A percentile compares a stretch with the other conserved stretches of the same genome.
phyloP scores from a whole-genome alignment of 2,797 vertebrate species.

The Podargus strigoides region DNA sequence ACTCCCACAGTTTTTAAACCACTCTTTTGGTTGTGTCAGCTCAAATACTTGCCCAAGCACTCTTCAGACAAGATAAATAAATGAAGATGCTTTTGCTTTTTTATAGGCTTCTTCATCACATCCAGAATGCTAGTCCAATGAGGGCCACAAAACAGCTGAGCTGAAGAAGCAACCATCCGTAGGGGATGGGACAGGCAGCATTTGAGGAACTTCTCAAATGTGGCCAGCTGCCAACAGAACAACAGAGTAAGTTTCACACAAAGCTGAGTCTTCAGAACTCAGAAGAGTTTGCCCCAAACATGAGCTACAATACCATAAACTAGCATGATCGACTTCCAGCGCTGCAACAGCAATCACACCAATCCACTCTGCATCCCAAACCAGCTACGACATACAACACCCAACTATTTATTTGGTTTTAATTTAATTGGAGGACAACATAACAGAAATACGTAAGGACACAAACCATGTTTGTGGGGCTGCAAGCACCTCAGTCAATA shows the following conservation, averaged over 20 bases:
- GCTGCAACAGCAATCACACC: neutral
- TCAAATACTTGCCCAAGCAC: neutral
- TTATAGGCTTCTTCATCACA: neutral
- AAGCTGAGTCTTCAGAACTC: neutral
- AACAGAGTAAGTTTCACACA: neutral
- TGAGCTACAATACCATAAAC: neutral
- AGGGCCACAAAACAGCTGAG: neutral
- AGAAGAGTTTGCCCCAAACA: neutral
- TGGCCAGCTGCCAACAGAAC: neutral
- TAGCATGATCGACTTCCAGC: neutral
- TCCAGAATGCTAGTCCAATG: neutral
- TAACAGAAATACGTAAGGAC: neutral
- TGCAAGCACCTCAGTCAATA: neutral
- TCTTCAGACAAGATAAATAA: neutral
- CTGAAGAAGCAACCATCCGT: neutral
- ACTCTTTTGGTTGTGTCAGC: neutral
- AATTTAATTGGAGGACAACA: neutral
- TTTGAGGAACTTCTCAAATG: neutral
- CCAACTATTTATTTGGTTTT: too few relatives aligned
- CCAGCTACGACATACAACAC: neutral
- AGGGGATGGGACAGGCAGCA: neutral
- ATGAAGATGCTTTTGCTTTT: neutral
- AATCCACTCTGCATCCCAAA: neutral
- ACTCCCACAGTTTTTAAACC: neutral
- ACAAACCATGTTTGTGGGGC: neutral